Evolutionary conservation across 2,797 vertebrate species (phyloP).

Genomic region (Anableps anableps): DNA sequence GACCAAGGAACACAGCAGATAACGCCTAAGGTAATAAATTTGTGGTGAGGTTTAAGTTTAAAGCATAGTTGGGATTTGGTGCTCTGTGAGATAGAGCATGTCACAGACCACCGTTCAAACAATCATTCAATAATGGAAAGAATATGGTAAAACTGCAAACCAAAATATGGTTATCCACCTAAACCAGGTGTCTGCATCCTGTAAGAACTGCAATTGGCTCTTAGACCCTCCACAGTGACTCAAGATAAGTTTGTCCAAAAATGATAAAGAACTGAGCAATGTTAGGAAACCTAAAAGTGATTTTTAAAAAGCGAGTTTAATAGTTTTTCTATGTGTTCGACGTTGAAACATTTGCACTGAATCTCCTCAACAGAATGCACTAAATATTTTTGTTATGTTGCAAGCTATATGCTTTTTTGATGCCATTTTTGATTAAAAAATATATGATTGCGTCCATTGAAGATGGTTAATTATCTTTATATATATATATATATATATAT

Average conservation of each 20-base stretch:
- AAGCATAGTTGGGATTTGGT: not conserved
- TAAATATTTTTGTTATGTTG: not conserved
- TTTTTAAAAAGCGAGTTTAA: not conserved
- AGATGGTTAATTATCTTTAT: not conserved
- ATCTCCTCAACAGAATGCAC: not conserved
- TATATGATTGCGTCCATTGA: not conserved
- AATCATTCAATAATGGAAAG: not conserved
- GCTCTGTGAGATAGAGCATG: not conserved
- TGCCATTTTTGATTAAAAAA: not conserved
- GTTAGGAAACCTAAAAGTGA: not conserved
- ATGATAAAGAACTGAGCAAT: not conserved
- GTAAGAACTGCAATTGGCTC: not conserved
- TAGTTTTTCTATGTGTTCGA: not conserved
- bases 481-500: too few species aligned
- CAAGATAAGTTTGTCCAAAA: not conserved
- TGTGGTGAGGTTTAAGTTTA: not conserved
- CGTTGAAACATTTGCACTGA: not conserved
- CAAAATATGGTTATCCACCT: not conserved
- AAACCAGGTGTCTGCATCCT: not conserved
- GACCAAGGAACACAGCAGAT: not conserved
- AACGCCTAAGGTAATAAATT: not conserved
- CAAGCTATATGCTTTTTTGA: not conserved
- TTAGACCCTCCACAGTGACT: too few species aligned
- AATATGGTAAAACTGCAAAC: not conserved
- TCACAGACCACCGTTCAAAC: not conserved